phyloP scores from a whole-genome alignment of 2,113 vertebrate genomes.

The Myrmecophaga tridactyla region DNA sequence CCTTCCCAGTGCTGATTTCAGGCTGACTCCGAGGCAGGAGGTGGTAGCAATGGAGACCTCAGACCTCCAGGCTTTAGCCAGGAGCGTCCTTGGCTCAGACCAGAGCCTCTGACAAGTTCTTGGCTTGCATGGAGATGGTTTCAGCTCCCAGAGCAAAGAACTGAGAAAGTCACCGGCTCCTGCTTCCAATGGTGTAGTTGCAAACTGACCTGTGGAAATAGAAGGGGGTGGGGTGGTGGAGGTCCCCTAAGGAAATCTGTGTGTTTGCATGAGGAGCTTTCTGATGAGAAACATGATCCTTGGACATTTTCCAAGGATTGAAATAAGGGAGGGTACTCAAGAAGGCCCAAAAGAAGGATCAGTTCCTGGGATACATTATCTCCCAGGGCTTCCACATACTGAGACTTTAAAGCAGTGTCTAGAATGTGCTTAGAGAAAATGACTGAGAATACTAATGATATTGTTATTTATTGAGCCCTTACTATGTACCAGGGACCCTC shows the following conservation, averaged over 20 bases:
- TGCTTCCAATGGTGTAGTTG: not conserved
- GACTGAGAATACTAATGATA: fast-evolving
- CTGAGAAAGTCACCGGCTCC: fast-evolving
- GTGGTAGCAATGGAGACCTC: not conserved
- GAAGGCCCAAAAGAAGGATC: not conserved
- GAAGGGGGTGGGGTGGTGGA: not conserved
- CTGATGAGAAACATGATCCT: too few relatives aligned
- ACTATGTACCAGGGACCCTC: not conserved
- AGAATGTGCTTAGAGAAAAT: not conserved
- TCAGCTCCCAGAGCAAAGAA: not conserved
- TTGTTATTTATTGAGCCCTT: not conserved
- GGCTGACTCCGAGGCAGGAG: not conserved
- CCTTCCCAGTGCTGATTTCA: not conserved
- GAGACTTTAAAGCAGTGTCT: not conserved
- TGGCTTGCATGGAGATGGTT: not conserved
- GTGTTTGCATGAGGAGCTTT: not conserved
- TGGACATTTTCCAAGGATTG: not conserved
- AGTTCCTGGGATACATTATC: not conserved
- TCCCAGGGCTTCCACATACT: not conserved
- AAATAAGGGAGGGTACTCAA: not conserved
- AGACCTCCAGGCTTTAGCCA: not conserved
- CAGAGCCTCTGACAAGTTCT: not conserved
- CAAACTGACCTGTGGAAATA: not conserved
- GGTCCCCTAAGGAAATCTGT: not conserved
- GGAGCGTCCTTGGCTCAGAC: too few relatives aligned